A percentile compares a stretch with the other conserved stretches of the same genome.
phyloP scores from a whole-genome alignment of 1,140 invertebrate genomes.

The Drosophila kikkawai region DNA sequence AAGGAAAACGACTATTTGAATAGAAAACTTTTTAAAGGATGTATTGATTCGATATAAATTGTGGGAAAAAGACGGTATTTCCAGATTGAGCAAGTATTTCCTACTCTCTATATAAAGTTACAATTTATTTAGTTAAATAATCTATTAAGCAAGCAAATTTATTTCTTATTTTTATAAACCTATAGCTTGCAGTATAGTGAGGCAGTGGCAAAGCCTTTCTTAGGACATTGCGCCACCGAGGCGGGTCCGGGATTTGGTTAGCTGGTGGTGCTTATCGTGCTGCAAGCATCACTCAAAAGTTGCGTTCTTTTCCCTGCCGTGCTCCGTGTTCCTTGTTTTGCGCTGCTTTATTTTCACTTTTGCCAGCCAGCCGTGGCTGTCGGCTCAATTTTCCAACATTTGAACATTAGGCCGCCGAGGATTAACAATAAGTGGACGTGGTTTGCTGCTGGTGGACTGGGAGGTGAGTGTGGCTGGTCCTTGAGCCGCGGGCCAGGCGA shows the following conservation, averaged over 20 bases:
- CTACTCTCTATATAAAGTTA: neutral
- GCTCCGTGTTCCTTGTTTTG: conserved; percentile 3
- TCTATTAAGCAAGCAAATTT: too few species aligned
- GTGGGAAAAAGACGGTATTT: neutral
- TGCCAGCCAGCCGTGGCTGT: conserved; percentile 40
- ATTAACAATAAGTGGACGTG: conserved; percentile 72
- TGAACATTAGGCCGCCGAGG: conserved; percentile 80
- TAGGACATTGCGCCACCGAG: conserved; percentile 30
- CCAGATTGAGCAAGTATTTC: neutral
- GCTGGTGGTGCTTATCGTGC: conserved; percentile 71
- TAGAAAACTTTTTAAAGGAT: neutral
- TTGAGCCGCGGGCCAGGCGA: conserved; percentile 60
- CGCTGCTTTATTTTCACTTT: conserved; percentile 33
- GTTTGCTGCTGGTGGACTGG: neutral
- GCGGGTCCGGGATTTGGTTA: conserved; percentile 55
- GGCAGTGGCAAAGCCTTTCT: conserved; percentile 41
- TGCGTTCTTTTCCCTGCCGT: conserved; percentile 52
- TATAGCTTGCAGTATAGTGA: conserved; percentile 27
- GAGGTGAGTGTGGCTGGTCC: conserved; percentile 16
- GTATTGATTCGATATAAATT: neutral
- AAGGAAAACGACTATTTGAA: neutral
- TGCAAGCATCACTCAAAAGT: conserved; percentile 80
- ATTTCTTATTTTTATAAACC: accelerated
- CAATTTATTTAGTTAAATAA: neutral
- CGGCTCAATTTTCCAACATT: conserved; percentile 82